A percentile compares a stretch with the other conserved stretches of the same genome.
Conservation (phyloP, 64 coral and sea anemone species). For the Stichodactyla mertensii region DNA sequence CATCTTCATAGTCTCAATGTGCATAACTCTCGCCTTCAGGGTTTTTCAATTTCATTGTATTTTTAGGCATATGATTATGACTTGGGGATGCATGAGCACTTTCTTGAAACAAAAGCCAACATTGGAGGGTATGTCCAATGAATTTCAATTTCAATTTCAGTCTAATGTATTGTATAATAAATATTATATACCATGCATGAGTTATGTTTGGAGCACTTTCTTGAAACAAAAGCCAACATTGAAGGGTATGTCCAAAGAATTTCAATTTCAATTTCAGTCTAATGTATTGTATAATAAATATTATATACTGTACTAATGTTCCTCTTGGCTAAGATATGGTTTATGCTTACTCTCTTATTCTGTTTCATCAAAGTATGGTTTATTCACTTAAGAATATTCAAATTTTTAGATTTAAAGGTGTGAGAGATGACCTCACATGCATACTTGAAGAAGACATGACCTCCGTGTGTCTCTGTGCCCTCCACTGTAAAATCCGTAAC, state of each 20-base stretch:
- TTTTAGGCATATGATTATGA: constrained; percentile 21
- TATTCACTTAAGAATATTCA: no score
- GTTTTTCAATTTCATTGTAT: neutral
- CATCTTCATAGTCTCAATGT: no score
- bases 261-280: neutral
- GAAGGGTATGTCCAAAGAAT: neutral
- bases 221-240: constrained; percentile 23
- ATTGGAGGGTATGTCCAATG: neutral
- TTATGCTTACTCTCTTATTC: no score
- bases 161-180: neutral
- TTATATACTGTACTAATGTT: no score
- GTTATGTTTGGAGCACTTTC: constrained; percentile 19
- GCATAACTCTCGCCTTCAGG: neutral
- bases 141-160: neutral
- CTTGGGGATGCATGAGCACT: neutral
- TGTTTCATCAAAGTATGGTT: neutral
- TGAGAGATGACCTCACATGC: constrained; percentile 9
- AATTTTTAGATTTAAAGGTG: neutral
- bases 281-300: neutral
- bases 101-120: constrained; percentile 24
- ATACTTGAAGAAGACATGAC: constrained; percentile 5
- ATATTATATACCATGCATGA: no score
- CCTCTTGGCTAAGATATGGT: no score
- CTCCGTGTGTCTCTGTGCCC: constrained; percentile 7
- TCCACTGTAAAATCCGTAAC: constrained; percentile 11